Conservation (phyloP, 2,113 vertebrate species). For the Rhizomys pruinosus region DNA sequence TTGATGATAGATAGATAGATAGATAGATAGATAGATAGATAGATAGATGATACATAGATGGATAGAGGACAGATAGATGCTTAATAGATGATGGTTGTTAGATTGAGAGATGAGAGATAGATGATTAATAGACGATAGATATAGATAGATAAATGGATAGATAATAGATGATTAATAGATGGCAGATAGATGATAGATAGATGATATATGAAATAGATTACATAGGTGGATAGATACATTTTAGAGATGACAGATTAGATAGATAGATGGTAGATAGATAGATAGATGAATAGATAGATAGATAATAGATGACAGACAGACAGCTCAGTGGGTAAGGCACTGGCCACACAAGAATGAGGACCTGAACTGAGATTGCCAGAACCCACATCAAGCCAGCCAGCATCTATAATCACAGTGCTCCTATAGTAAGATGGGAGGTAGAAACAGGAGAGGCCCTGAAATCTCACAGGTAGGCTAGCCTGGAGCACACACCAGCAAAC, state of each 20-base stretch:
- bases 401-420: background rate
- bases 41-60: background rate
- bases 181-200: background rate
- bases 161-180: background rate
- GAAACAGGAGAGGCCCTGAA: background rate
- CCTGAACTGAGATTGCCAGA: background rate
- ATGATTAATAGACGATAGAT: background rate
- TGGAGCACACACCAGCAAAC: background rate
- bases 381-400: background rate
- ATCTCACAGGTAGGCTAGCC: background rate
- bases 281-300: background rate
- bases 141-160: background rate
- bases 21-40: background rate
- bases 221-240: background rate
- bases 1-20: background rate
- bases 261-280: background rate
- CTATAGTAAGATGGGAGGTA: background rate
- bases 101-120: background rate
- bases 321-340: background rate
- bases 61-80: background rate
- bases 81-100: background rate
- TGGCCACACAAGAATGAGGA: background rate
- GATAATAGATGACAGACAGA: background rate
- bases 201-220: background rate
- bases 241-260: too few relatives aligned